A percentile compares a stretch with the other conserved stretches of the same genome.
Conservation (phyloP, 2,113 vertebrate species). For the Vulpes lagopus region DNA sequence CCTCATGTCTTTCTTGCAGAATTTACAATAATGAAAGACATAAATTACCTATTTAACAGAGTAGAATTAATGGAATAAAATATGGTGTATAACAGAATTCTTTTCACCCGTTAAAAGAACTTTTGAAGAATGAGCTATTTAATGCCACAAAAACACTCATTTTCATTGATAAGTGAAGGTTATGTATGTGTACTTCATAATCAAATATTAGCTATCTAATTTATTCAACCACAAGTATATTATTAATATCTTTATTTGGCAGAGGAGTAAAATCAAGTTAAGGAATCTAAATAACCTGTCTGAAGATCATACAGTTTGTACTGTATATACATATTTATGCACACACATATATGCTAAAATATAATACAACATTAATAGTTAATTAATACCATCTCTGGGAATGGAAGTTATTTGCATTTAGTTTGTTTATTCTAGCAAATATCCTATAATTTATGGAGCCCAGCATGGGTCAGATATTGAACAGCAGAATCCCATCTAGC, state of each 20-base stretch:
- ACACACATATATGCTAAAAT: background rate
- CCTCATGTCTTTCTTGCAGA: background rate
- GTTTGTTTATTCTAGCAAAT: constrained; percentile 27
- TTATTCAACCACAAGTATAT: constrained; percentile 7
- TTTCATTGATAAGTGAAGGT: constrained; percentile 36
- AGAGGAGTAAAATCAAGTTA: constrained; percentile 35
- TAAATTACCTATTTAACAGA: background rate
- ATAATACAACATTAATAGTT: background rate
- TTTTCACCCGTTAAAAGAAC: constrained; percentile 44
- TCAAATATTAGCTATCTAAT: constrained; percentile 43
- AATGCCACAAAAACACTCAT: background rate
- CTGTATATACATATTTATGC: background rate
- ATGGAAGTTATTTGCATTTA: background rate
- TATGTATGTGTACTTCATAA: constrained; percentile 18
- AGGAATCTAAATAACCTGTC: background rate
- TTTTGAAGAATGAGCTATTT: constrained; percentile 36
- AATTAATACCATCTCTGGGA: background rate
- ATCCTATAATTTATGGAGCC: background rate
- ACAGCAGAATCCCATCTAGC: background rate
- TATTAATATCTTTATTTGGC: background rate
- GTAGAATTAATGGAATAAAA: constrained; percentile 33
- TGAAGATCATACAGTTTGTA: background rate
- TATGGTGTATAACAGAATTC: constrained; percentile 10
- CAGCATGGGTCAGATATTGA: background rate
- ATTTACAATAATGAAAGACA: background rate